These are phyloP conservation scores for Colistium nudipinnis DNA, from an alignment of 2,113 vertebrate species.

Conservation along the genomic window DNA sequence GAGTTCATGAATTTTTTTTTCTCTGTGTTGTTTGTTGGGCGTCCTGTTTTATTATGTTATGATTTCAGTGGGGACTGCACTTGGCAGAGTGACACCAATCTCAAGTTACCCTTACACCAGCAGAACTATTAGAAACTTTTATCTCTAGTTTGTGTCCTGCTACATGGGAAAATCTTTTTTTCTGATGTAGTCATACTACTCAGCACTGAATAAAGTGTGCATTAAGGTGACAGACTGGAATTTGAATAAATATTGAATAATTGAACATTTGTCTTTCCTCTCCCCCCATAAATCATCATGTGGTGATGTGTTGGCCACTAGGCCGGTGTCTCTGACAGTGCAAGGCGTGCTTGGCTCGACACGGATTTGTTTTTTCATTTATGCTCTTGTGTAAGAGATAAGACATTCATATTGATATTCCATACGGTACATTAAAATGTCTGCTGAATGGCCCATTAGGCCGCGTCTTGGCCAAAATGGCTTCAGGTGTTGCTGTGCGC, in stretches of 20 bases:
- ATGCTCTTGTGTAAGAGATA: conserved; percentile 25
- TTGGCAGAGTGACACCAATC: conserved; percentile 4
- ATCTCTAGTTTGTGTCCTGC: too few relatives aligned
- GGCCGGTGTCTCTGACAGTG: conserved; percentile 21
- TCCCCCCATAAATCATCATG: conserved; percentile 37
- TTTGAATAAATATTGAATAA: conserved; percentile 24
- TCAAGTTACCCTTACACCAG: conserved; percentile 1
- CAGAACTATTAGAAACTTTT: conserved; percentile 4
- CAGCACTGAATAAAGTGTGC: conserved; percentile 1
- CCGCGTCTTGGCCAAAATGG: conserved; percentile 3
- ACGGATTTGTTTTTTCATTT: conserved; percentile 31
- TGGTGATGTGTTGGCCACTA: conserved; percentile 38
- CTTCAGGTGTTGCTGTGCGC: conserved; percentile 44
- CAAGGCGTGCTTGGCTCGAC: conserved; percentile 32
- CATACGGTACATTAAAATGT: conserved; percentile 33
- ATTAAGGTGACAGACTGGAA: neutral
- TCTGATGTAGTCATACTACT: neutral
- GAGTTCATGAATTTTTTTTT: conserved; percentile 28
- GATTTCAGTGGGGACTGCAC: conserved; percentile 4
- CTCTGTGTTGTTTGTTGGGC: conserved; percentile 9
- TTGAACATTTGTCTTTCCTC: neutral
- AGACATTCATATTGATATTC: conserved; percentile 51
- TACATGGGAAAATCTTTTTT: too few relatives aligned
- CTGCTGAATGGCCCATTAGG: conserved; percentile 46
- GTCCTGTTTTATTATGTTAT: conserved; percentile 26